Evolutionary conservation across 1,140 invertebrate genomes (phyloP), one percentile per base, ranked within the genome.

Genomic region (Antheraea pernyi): DNA sequence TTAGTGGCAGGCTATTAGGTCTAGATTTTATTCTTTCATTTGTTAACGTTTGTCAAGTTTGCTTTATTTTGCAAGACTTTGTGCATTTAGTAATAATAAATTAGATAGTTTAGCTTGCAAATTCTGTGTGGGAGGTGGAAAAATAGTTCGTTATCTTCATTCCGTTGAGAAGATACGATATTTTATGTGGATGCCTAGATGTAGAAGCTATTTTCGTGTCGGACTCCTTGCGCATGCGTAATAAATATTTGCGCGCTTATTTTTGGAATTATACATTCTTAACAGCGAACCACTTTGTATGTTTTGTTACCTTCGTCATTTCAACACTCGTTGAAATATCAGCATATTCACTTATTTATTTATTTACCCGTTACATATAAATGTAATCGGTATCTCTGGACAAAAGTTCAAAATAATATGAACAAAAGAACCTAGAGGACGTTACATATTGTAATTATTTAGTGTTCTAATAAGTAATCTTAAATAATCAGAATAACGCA

Each of bases 111-210:
- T 67, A 72, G 72, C 46, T 13, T 53, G 46, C 7, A 53, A 7
- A 78, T 70, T 36, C 59, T 66, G 82, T 74, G 84, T 88, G 72
- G 84, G 82, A 67, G 84, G 76, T 63, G 37, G 76, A 81, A 85
- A 88, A 82, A 84, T 77, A 81, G 76, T 73, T 71, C 68, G 73
- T 77, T 72, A 76, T 80, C 74, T 80, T 64, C 67, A 66, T 74
- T 62, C 76, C 76, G 75, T 61, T 79, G 59, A 60, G 74, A 82
- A 86, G 71, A 82, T 77, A 74, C 76, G 79, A 77, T 88, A 83
- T 84, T 80, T 81, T 78, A 80, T 79, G 74, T 75, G 62, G 78
- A 81, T 77, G 75, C 68, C 70, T 76, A 82, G 73, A 80, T 73
- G 74, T 77, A 62, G 73, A 72, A 65, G 73, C 76, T 82, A 82